Conservation (phyloP, 2,797 vertebrate genomes). For the Sorex maritimensis region DNA sequence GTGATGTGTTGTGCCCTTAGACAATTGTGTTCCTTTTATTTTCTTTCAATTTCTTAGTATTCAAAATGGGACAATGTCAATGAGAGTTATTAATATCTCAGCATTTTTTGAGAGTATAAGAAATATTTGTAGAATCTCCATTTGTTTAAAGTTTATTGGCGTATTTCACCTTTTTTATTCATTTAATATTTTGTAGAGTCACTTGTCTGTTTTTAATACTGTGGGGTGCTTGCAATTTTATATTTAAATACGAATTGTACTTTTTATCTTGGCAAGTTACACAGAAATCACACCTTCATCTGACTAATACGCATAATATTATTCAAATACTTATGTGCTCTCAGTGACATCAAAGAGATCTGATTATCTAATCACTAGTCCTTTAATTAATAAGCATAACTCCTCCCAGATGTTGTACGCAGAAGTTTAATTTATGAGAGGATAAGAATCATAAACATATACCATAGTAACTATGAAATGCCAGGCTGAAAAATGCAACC, state of each 20-base stretch:
- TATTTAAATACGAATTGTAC: neutral
- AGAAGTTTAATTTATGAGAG: neutral
- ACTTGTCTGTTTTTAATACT: neutral
- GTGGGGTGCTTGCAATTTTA: slow-evolving; percentile 17
- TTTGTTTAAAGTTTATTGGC: neutral
- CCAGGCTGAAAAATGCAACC: neutral
- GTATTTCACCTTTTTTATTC: neutral
- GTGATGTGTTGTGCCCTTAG: neutral
- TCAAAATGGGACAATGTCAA: neutral
- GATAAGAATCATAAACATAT: neutral
- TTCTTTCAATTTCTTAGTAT: neutral
- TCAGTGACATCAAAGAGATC: neutral
- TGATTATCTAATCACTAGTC: neutral
- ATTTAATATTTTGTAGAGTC: slow-evolving; percentile 32
- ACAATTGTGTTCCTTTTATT: neutral
- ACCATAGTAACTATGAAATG: neutral
- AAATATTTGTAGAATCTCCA: neutral
- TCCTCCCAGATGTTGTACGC: neutral
- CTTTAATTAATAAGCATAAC: slow-evolving; percentile 41
- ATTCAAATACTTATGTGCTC: slow-evolving; percentile 15
- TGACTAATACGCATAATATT: neutral
- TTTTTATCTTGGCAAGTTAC: neutral
- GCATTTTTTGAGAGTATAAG: neutral
- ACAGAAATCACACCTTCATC: neutral
- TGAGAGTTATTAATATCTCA: neutral